phyloP scores from a whole-genome alignment of 1,140 invertebrate species.

The Littorina saxatilis region DNA sequence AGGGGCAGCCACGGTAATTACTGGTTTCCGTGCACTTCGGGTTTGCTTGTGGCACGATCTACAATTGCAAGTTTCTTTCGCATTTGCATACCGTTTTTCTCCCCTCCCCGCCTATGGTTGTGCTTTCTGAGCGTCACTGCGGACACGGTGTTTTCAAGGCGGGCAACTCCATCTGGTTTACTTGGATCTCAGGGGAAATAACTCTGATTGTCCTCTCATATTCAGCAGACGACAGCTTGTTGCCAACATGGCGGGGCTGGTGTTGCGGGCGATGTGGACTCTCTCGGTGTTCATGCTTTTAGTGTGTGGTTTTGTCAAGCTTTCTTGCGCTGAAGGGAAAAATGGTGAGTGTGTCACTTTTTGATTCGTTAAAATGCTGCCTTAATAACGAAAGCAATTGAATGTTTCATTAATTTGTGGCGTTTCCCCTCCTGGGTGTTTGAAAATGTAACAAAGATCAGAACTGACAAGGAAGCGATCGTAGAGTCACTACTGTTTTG shows the following conservation, averaged over 20 bases:
- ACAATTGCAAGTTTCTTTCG: neutral
- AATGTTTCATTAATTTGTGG: too few species aligned
- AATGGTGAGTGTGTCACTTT: slow-evolving; percentile 9
- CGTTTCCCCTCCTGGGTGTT: too few species aligned
- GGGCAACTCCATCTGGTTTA: slow-evolving; percentile 19
- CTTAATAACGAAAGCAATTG: too few species aligned
- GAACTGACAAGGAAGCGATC: too few species aligned
- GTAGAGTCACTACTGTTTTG: too few species aligned
- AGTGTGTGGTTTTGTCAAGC: neutral
- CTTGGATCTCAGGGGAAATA: slow-evolving; percentile 13
- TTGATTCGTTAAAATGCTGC: too few species aligned
- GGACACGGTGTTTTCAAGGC: slow-evolving; percentile 6
- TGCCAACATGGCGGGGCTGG: neutral
- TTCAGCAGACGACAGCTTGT: slow-evolving; percentile 21
- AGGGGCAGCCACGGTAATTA: neutral
- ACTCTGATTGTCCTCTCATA: slow-evolving; percentile 26
- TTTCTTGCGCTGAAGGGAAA: neutral
- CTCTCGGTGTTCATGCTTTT: neutral
- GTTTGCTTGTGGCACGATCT: neutral
- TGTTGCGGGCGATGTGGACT: neutral
- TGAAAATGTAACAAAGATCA: too few species aligned
- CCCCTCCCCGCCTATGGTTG: neutral
- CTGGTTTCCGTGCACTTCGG: slow-evolving; percentile 1
- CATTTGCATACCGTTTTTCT: neutral
- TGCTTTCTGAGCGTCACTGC: neutral